Conservation (phyloP, 1,140 invertebrate species). For the Bactericera cockerelli region DNA sequence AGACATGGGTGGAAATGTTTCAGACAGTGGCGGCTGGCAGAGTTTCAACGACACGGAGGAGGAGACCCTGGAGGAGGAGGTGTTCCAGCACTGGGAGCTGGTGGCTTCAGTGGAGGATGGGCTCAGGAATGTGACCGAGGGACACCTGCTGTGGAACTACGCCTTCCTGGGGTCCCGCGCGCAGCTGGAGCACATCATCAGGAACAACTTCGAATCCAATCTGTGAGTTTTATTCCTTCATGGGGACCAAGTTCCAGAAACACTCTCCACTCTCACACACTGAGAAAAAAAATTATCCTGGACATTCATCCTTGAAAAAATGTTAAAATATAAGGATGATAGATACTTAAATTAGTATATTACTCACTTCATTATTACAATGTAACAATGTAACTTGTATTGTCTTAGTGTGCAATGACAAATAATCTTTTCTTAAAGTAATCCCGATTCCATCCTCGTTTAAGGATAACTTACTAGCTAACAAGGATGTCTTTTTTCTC, state of each 20-base stretch:
- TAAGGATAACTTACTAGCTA: no score
- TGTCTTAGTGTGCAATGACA: not conserved
- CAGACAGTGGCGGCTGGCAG: conserved; percentile 53
- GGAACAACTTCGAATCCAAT: conserved; percentile 38
- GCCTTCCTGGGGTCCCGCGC: conserved; percentile 50
- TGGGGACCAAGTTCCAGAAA: no score
- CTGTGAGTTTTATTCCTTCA: not conserved
- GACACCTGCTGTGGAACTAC: conserved; percentile 33
- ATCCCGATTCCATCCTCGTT: no score
- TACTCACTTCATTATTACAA: no score
- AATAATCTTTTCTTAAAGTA: not conserved
- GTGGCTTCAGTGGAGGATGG: conserved; percentile 43
- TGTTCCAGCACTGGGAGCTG: conserved; percentile 46
- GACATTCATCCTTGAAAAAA: no score
- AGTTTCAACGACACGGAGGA: conserved; percentile 44
- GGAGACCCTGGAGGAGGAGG: conserved; percentile 32
- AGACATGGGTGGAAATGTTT: no score
- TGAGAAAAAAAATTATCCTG: no score
- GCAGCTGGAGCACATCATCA: conserved; percentile 47
- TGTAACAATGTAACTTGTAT: no score
- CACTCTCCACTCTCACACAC: no score
- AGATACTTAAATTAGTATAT: no score
- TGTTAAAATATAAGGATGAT: no score
- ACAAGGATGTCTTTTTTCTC: no score
- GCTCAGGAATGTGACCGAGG: conserved; percentile 47